Evolutionary conservation across 1,140 invertebrate species (phyloP), one percentile per base, ranked within the genome.

Genomic region (Palaemon carinicauda): DNA sequence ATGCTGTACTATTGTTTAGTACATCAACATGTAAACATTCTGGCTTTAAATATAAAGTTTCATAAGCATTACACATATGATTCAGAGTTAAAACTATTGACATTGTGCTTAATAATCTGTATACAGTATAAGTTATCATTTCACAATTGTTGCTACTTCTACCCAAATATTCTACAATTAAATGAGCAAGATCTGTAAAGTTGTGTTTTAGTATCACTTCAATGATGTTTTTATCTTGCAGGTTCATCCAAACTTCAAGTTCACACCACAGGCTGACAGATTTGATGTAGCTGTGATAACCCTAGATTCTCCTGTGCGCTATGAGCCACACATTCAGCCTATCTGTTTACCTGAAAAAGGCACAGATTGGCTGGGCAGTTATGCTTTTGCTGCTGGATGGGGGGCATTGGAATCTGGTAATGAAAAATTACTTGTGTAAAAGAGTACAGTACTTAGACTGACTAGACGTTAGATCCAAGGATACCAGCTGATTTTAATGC

Each of bases 341-440:
- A 97, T 98, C 89, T 98, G 97, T 92, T 92, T 98, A 65, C 97
- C 97, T 1, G 95, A 96, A 83, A 96, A 97, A 91, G 96, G 96
- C 83, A 95, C 96, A 85, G 96, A 96, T 90, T 98, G 97, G 91
- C 92, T 97, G 14, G 97, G 97, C 9, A 95, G 97, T 91, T 96
- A 96, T 87, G 97, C 96, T 4, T 97, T 96, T 94, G 97, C 96
- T 19, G 96, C 97, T 0, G 97, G 97, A 51, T 98, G 97, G 97
- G 97, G 97, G 31, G 97, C 97, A 9, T 92, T 98, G n/a, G 96
- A 95, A 92, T 93, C 94, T 90, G 94, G 94, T 92, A 89, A 65
- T 82, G 33, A 78, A 60, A 31, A 56, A 27, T 27, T 60, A 80
- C 65, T 71, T 21, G 14, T 81, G 29, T 15, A 3, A 82, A 24